Conservation (phyloP, 2,888 invertebrate species). For the Falcaria lacertinaria region DNA sequence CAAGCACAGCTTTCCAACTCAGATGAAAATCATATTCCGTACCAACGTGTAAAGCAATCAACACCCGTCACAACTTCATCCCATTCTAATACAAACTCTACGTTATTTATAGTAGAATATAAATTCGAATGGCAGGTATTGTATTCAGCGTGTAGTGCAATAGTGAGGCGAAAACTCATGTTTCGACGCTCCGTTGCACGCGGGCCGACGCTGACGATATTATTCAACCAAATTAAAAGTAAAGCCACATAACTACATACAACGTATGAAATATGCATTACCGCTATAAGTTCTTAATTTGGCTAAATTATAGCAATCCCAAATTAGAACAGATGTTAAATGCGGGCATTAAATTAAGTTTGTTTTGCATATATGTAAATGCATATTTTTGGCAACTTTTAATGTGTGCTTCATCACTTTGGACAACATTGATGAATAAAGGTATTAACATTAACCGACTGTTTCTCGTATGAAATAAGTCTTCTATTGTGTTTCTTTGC, state of each 20-base stretch:
- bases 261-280: background rate
- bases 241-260: background rate
- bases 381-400: background rate
- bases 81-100: slow-evolving; percentile 19
- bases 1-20: slow-evolving; percentile 52
- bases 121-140: slow-evolving; percentile 16
- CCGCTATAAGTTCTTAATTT: background rate
- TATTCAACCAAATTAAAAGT: background rate
- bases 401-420: background rate
- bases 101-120: slow-evolving; percentile 19
- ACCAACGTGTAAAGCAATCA: slow-evolving; percentile 52
- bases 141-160: slow-evolving; percentile 22
- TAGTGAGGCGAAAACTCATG: slow-evolving; percentile 37
- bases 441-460: too few species aligned
- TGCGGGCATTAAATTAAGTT: background rate
- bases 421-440: too few species aligned
- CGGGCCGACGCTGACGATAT: slow-evolving; percentile 8
- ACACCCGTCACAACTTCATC: slow-evolving; percentile 21
- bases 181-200: slow-evolving; percentile 42
- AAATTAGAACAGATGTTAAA: background rate
- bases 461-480: too few species aligned
- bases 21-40: slow-evolving; percentile 57
- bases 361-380: background rate
- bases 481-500: slow-evolving; percentile 1
- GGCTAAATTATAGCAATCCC: background rate